These are phyloP conservation scores for Archips crataeganus DNA, from an alignment of 2,888 invertebrate species.

Conservation along the genomic window DNA sequence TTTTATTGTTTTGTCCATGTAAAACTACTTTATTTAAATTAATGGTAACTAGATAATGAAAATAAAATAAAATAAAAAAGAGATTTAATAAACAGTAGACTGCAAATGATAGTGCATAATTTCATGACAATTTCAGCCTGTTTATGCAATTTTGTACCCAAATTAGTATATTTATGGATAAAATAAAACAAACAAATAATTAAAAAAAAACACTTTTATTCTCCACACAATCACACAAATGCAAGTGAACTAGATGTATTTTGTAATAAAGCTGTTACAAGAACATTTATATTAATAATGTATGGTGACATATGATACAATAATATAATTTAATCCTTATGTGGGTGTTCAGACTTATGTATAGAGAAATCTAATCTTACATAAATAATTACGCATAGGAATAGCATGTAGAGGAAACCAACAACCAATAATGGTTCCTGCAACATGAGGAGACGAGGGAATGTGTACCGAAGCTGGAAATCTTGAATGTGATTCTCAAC, in stretches of 20 bases:
- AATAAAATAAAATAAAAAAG: too few species aligned
- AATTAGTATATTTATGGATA: slow-evolving; percentile 8
- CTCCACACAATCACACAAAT: slow-evolving; percentile 61
- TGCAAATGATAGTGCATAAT: not conserved
- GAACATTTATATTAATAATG: slow-evolving; percentile 51
- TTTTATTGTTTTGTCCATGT: not conserved
- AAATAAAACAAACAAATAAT: slow-evolving; percentile 40
- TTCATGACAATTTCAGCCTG: not conserved
- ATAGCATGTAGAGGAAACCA: slow-evolving; percentile 94
- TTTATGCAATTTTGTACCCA: slow-evolving; percentile 23
- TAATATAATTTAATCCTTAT: slow-evolving; percentile 75
- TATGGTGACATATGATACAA: slow-evolving; percentile 11
- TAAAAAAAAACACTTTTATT: slow-evolving; percentile 60
- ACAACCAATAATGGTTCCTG: slow-evolving; percentile 97
- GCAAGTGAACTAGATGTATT: slow-evolving; percentile 61
- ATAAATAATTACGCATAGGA: slow-evolving; percentile 96
- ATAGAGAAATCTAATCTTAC: slow-evolving; percentile 98
- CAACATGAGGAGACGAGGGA: slow-evolving; percentile 93
- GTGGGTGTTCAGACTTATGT: slow-evolving; percentile 87
- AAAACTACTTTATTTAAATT: not conserved
- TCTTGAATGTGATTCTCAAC: slow-evolving; percentile 99
- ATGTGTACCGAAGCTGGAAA: slow-evolving; percentile 95
- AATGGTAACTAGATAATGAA: not conserved
- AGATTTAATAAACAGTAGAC: not conserved
- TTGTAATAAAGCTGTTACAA: slow-evolving; percentile 49